phyloP scores from a whole-genome alignment of 2,888 invertebrate species.

The Papilio demoleus region DNA sequence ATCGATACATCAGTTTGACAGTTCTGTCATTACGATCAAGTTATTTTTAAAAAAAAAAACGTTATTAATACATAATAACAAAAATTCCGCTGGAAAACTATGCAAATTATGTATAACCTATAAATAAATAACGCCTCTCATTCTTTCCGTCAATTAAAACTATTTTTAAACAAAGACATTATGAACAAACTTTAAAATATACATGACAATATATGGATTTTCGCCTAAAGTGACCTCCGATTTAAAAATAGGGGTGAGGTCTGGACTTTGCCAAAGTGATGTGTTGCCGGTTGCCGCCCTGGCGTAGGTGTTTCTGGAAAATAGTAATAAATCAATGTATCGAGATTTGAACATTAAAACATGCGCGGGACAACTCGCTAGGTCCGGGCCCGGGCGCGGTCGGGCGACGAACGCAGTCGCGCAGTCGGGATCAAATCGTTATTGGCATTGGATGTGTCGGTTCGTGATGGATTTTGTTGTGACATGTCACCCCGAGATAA shows the following conservation, averaged over 20 bases:
- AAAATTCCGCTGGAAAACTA: not conserved
- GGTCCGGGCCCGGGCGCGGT: not conserved
- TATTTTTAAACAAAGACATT: no score
- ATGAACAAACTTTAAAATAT: no score
- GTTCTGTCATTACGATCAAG: not conserved
- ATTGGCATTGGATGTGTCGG: not conserved
- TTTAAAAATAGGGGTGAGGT: not conserved
- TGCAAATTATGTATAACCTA: not conserved
- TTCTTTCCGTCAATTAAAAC: no score
- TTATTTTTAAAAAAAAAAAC: not conserved
- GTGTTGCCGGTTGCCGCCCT: not conserved
- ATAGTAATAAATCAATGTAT: slow-evolving; percentile 27
- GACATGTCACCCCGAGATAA: slow-evolving; percentile 55
- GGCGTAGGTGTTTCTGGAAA: not conserved
- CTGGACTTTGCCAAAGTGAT: not conserved
- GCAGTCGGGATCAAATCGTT: slow-evolving; percentile 21
- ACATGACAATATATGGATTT: not conserved
- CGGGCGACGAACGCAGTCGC: slow-evolving; percentile 1
- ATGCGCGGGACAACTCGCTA: slow-evolving; percentile 53
- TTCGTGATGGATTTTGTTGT: not conserved
- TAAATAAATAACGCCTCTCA: no score
- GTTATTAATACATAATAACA: not conserved
- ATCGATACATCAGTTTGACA: not conserved
- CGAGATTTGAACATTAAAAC: slow-evolving; percentile 48
- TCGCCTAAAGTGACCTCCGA: not conserved